Evolutionary conservation across 2,888 invertebrate species (phyloP), one percentile per base, ranked within the genome.

Genomic region (Cotesia congregata): DNA sequence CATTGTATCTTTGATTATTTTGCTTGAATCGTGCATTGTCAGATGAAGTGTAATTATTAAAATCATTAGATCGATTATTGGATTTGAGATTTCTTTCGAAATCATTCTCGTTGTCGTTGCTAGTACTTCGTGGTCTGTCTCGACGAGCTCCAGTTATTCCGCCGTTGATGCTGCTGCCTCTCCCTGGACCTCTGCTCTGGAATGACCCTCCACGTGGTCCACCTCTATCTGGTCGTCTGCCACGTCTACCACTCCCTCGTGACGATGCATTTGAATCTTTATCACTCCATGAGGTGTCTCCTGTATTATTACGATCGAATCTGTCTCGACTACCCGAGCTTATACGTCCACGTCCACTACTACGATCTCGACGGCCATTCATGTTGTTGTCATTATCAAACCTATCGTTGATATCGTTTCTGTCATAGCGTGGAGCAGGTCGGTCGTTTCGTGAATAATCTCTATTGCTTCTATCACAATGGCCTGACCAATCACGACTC

Each of bases 221-320:
- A 67, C 79, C 72, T 39, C 84, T 79, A 50, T 74, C 75, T 40
- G 78, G 65, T 80, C 79, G 80, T 15, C 78, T 75, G 4, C 82
- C 83, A 7, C 83, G 80, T 77, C 80, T 83, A 5, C 81, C 80
- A 60, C 84, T 84, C 39, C 83, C 77, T 76, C 77, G 82, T 3
- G 83, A 84, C 0, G 85, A 86, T 9, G 83, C 82, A 76, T 86
- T 86, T 0, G 86, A 87, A 68, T 87, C 86, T 72, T 83, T 87
- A 60, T 88, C 86, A 15, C 83, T 88, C 76, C 78, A 81, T 20
- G 77, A 75, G 81, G 84, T 87, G 0, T 87, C 86, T 4, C 76
- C 77, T n/a, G 71, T 73, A 62, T 79, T 80, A 9, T 79, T 82
- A 50, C 83, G 77, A 64, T 83, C 83, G 1, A 76, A 76, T 74